Percentiles rank a stretch among this genome's conserved stretches.
Conservation (phyloP, 2,797 vertebrate genomes). For the Megaceryle alcyon region DNA sequence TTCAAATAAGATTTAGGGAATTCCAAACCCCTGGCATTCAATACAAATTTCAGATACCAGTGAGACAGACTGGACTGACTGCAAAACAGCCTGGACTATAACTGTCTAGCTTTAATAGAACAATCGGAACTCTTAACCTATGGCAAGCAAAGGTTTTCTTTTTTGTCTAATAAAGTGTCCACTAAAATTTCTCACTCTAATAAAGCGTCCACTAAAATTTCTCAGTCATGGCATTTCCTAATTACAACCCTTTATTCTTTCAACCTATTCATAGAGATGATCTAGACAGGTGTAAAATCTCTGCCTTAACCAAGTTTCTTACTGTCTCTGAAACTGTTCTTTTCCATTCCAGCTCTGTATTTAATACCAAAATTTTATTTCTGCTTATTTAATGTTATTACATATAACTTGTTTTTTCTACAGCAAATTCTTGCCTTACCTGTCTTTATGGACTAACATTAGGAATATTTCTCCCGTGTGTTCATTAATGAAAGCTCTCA, state of each 20-base stretch:
- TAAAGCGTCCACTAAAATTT: not conserved
- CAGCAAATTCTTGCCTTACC: not conserved
- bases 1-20: not conserved
- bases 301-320: not conserved
- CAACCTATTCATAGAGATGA: not conserved
- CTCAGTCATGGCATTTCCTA: not conserved
- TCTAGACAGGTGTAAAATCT: not conserved
- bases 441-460: not conserved
- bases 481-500: conserved; percentile 28
- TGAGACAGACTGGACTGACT: not conserved
- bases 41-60: not conserved
- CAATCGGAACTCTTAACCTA: not conserved
- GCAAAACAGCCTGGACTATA: not conserved
- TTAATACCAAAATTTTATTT: not conserved
- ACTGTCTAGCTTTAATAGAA: not conserved
- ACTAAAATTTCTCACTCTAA: not conserved
- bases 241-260: not conserved
- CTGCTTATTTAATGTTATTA: not conserved
- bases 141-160: not conserved
- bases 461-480: not conserved
- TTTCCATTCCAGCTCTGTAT: not conserved
- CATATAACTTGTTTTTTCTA: not conserved
- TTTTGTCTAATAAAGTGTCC: not conserved
- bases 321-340: not conserved
- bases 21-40: not conserved